These are phyloP conservation scores for Tympanuchus pallidicinctus DNA, from an alignment of 2,113 vertebrate genomes.

Conservation along the genomic window DNA sequence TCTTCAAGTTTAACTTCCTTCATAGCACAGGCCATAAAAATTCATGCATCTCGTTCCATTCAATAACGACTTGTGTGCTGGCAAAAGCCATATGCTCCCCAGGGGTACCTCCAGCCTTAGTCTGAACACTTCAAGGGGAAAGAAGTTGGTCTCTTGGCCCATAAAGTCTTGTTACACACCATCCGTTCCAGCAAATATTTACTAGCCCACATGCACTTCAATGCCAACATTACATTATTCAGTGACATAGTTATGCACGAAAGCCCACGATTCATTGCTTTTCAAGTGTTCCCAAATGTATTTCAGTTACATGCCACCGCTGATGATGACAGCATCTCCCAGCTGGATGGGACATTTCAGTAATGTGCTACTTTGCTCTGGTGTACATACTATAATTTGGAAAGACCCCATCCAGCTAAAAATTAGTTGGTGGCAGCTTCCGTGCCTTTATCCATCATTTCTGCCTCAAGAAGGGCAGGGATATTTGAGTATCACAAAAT, in stretches of 20 bases:
- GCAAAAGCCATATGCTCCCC: not conserved
- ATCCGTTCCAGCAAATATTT: not conserved
- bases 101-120: not conserved
- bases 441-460: not conserved
- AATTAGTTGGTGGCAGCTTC: not conserved
- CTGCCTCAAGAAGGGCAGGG: not conserved
- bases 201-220: not conserved
- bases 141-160: not conserved
- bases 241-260: not conserved
- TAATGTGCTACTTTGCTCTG: not conserved
- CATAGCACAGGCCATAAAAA: slow-evolving; percentile 7
- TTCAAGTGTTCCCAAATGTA: not conserved
- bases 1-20: slow-evolving; percentile 4
- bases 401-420: not conserved
- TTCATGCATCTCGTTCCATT: not conserved
- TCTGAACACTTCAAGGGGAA: not conserved
- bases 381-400: not conserved
- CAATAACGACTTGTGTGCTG: not conserved
- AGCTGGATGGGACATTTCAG: not conserved
- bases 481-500: not conserved
- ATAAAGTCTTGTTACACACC: not conserved
- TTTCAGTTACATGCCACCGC: not conserved
- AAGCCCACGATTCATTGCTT: not conserved
- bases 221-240: not conserved
- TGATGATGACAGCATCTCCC: not conserved